Percentiles rank a stretch among this genome's conserved stretches.
phyloP scores from a whole-genome alignment of 2,797 vertebrate genomes.

The Cynodonichthys magdalenae region DNA sequence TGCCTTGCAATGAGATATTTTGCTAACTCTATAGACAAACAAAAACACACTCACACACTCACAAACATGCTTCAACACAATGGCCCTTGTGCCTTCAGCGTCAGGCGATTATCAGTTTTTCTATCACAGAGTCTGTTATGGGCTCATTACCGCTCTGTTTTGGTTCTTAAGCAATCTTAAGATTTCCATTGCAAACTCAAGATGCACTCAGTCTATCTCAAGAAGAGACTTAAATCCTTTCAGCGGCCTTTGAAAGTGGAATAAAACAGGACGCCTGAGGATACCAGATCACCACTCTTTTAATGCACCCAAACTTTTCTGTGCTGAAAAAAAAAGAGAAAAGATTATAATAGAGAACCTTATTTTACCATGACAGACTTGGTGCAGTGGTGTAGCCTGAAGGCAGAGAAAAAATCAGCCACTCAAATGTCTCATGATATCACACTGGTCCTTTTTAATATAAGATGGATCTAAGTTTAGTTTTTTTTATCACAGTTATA shows the following conservation, averaged over 20 bases:
- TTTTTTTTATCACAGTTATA: background rate
- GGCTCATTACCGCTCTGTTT: background rate
- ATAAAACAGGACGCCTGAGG: constrained; percentile 32
- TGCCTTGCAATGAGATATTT: too few species aligned
- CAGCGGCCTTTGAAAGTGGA: constrained; percentile 40
- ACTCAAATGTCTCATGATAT: constrained; percentile 17
- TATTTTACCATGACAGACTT: constrained; percentile 47
- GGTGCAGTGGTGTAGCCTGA: constrained; percentile 39
- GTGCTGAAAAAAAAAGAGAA: constrained; percentile 60
- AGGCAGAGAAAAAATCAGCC: constrained; percentile 31
- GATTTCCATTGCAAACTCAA: constrained; percentile 14
- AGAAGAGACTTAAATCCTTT: constrained; percentile 38
- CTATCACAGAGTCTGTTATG: background rate
- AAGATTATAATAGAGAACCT: constrained; percentile 50
- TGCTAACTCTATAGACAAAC: too few species aligned
- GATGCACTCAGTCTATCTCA: constrained; percentile 23
- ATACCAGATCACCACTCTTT: constrained; percentile 52
- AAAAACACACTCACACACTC: too few species aligned
- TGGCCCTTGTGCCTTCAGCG: background rate
- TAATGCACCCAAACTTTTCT: constrained; percentile 39
- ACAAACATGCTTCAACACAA: too few species aligned
- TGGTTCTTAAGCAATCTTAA: constrained; percentile 4
- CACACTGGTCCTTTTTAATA: constrained; percentile 3
- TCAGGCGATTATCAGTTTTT: background rate
- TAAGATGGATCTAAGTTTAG: constrained; percentile 5